phyloP scores from a whole-genome alignment of 1,140 invertebrate genomes.

The Spodoptera litura region DNA sequence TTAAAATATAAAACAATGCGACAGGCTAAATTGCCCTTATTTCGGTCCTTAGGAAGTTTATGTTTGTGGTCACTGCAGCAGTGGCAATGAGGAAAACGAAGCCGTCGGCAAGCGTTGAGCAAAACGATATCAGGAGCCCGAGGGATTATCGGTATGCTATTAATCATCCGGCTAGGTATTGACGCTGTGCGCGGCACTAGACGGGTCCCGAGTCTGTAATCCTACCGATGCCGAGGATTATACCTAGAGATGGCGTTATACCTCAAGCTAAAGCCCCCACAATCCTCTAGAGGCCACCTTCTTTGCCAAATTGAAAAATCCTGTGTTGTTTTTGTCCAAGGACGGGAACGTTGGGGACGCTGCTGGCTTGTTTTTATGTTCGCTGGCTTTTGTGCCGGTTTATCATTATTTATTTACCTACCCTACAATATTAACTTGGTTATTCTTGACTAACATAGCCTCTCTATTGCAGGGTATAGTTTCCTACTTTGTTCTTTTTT shows the following conservation, averaged over 20 bases:
- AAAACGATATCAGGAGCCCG: slow-evolving; percentile 52
- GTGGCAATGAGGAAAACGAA: slow-evolving; percentile 27
- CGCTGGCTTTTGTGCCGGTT: slow-evolving; percentile 15
- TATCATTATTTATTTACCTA: slow-evolving; percentile 27
- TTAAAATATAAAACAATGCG: slow-evolving; percentile 42
- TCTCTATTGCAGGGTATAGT: too few species aligned
- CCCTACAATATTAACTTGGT: neutral
- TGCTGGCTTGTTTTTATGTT: slow-evolving; percentile 42
- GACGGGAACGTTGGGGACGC: slow-evolving; percentile 26
- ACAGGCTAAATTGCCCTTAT: neutral
- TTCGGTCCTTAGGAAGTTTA: neutral
- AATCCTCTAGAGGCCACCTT: slow-evolving; percentile 43
- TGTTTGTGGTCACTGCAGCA: slow-evolving; percentile 21
- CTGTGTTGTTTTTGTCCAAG: slow-evolving; percentile 37
- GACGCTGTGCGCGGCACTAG: slow-evolving; percentile 57
- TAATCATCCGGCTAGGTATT: slow-evolving; percentile 74
- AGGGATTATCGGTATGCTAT: slow-evolving; percentile 72
- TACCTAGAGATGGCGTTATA: slow-evolving; percentile 45
- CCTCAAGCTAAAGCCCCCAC: slow-evolving; percentile 35
- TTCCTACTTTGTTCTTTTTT: too few species aligned
- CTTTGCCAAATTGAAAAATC: slow-evolving; percentile 52
- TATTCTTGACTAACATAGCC: neutral
- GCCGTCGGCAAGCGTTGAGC: slow-evolving; percentile 33
- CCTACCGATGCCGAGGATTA: slow-evolving; percentile 61
- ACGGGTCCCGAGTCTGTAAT: slow-evolving; percentile 60